phyloP scores from a whole-genome alignment of 2,113 vertebrate genomes.

The Fukomys damarensis region DNA sequence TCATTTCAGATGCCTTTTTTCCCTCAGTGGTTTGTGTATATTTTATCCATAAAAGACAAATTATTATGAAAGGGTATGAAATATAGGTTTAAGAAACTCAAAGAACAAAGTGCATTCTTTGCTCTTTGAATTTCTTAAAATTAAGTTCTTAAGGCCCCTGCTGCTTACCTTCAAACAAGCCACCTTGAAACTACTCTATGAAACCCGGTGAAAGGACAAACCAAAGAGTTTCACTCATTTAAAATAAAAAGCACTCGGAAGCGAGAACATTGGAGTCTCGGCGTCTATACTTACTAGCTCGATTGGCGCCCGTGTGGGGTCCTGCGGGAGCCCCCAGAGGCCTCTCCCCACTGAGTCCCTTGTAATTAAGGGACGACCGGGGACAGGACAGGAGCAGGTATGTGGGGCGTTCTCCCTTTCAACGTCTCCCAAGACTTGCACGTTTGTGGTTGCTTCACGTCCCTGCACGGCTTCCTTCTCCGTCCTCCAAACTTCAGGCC shows the following conservation, averaged over 20 bases:
- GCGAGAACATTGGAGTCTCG: conserved; percentile 52
- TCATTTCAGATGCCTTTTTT: conserved; percentile 77
- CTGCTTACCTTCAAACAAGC: conserved; percentile 85
- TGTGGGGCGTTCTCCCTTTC: neutral
- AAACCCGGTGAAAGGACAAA: conserved; percentile 73
- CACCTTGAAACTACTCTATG: conserved; percentile 83
- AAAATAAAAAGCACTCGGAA: conserved; percentile 42
- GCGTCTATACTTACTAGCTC: conserved; percentile 74
- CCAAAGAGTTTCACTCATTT: conserved; percentile 75
- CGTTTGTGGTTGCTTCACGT: neutral
- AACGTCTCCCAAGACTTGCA: conserved; percentile 14
- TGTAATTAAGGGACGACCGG: conserved; percentile 67
- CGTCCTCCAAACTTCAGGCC: neutral
- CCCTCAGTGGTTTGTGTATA: conserved; percentile 77
- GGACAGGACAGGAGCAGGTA: conserved; percentile 25
- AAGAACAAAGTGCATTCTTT: conserved; percentile 84
- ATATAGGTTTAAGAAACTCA: conserved; percentile 85
- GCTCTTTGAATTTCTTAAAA: conserved; percentile 88
- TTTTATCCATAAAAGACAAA: conserved; percentile 87
- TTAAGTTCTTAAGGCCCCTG: conserved; percentile 86
- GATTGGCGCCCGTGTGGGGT: conserved; percentile 63
- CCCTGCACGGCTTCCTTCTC: rapidly evolving
- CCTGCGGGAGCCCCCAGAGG: conserved; percentile 52
- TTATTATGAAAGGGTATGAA: conserved; percentile 85
- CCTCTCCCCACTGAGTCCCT: conserved; percentile 50